A percentile compares a stretch with the other conserved stretches of the same genome.
These are phyloP conservation scores for Mallotus villosus DNA, from an alignment of 2,797 vertebrate species.

Conservation along the genomic window DNA sequence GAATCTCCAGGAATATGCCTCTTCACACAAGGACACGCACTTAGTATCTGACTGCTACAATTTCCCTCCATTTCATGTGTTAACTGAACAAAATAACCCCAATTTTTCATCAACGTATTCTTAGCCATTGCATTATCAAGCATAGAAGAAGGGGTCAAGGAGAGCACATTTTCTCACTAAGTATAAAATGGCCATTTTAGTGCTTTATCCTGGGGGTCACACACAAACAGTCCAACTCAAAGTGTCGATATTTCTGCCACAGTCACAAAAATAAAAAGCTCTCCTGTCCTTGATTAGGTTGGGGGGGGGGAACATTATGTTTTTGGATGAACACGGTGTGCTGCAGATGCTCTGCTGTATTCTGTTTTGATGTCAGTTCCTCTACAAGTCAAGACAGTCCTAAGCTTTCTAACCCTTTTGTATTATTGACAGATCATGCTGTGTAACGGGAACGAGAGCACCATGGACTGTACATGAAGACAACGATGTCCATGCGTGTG, in stretches of 20 bases:
- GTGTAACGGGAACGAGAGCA: constrained; percentile 8
- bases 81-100: neutral
- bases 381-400: neutral
- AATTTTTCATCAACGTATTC: neutral
- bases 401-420: neutral
- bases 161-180: neutral
- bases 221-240: neutral
- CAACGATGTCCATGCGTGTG: neutral
- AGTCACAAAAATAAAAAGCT: neutral
- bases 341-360: neutral
- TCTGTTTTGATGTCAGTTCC: constrained; percentile 6
- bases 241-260: neutral
- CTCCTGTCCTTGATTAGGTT: neutral
- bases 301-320: neutral
- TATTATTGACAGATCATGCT: constrained; percentile 15
- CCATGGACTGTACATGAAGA: neutral
- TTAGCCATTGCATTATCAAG: neutral
- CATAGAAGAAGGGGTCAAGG: neutral
- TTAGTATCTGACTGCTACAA: neutral
- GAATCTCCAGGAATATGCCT: too few relatives aligned
- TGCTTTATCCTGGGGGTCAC: neutral
- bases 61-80: constrained; percentile 10
- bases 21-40: too few relatives aligned
- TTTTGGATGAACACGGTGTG: neutral
- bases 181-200: neutral